Conservation (phyloP, 2,113 vertebrate species). For the Struthidea cinerea region DNA sequence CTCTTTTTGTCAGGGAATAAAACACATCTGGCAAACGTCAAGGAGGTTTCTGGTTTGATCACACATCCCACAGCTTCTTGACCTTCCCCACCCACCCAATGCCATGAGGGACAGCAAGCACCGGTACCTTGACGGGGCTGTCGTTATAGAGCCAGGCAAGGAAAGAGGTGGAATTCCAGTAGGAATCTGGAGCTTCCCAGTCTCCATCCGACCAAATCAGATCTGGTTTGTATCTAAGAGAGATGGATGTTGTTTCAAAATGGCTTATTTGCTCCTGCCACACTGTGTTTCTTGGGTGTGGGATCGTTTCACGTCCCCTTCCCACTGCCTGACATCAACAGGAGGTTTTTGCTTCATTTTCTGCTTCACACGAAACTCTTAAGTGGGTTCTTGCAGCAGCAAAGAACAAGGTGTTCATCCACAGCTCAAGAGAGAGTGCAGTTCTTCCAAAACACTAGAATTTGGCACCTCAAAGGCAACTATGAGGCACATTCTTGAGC, state of each 20-base stretch:
- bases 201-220: constrained; percentile 97
- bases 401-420: neutral
- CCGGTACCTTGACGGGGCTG: constrained; percentile 88
- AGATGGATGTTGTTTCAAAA: neutral
- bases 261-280: neutral
- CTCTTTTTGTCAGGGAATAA: neutral
- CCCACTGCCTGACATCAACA: neutral
- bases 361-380: neutral
- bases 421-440: neutral
- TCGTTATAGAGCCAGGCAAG: constrained; percentile 97
- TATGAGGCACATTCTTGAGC: neutral
- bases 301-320: neutral
- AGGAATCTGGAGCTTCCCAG: constrained; percentile 90
- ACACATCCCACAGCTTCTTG: neutral
- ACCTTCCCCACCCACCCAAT: neutral
- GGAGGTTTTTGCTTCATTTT: neutral
- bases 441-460: neutral
- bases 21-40: neutral
- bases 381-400: neutral
- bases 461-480: neutral
- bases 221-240: constrained; percentile 86
- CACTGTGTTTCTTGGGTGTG: fast-evolving
- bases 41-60: neutral
- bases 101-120: neutral
- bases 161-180: constrained; percentile 95